Evolutionary conservation across 2,797 vertebrate species (phyloP).

Genomic region (Eidolon dupreanum): DNA sequence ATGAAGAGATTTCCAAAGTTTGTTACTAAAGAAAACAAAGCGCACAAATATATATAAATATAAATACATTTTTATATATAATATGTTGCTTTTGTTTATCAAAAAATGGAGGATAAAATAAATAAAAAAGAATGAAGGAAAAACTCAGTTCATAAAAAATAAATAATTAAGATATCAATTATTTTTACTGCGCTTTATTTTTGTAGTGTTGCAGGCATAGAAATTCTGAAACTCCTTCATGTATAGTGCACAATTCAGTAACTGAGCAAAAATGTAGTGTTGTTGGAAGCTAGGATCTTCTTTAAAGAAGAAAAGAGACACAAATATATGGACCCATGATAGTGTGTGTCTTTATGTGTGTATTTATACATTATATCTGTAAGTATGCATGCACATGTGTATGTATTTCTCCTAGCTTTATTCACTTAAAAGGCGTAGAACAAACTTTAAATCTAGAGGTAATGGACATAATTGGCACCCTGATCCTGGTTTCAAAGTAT

Average conservation of each 20-base stretch:
- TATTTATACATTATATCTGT: not conserved
- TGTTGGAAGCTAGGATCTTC: not conserved
- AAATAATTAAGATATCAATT: not conserved
- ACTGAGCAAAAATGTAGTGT: not conserved
- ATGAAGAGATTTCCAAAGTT: not conserved
- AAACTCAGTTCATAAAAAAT: not conserved
- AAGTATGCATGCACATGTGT: not conserved
- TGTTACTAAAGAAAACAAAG: not conserved
- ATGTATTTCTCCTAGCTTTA: not conserved
- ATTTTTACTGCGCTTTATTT: not conserved
- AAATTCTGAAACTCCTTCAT: not conserved
- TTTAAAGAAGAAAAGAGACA: not conserved
- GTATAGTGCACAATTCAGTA: not conserved
- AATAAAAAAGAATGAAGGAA: not conserved
- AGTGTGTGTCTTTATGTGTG: not conserved
- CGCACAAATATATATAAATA: not conserved
- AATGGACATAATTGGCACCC: not conserved
- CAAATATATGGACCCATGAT: not conserved
- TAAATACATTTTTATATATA: no score
- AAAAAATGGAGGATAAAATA: not conserved
- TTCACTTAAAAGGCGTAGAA: not conserved
- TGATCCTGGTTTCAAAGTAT: not conserved
- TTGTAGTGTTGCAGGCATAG: not conserved
- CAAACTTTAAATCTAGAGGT: not conserved
- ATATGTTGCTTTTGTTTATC: not conserved